Evolutionary conservation across 2,113 vertebrate genomes (phyloP).

Genomic region (Notarius quadriscutis): DNA sequence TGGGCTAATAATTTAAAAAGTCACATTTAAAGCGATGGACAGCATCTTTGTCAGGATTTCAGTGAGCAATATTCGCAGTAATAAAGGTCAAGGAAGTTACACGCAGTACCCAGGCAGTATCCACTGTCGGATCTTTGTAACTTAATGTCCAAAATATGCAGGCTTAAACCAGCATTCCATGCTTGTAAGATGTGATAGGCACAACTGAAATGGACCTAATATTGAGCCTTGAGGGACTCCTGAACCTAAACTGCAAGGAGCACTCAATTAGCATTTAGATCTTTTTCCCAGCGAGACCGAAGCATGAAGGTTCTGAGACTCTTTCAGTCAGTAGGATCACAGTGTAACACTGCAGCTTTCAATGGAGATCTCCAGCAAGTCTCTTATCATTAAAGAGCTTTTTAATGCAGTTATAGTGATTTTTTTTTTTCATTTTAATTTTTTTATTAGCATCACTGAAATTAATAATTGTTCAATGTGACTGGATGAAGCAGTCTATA

Average conservation of each 20-base stretch:
- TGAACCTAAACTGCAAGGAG: background rate
- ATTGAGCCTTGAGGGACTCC: constrained; percentile 13
- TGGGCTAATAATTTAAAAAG: background rate
- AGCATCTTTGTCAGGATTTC: background rate
- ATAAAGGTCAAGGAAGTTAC: background rate
- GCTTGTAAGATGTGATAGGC: background rate
- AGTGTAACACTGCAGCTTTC: background rate
- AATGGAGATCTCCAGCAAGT: background rate
- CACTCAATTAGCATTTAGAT: background rate
- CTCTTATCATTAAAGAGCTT: background rate
- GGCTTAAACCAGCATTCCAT: background rate
- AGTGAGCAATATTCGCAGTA: background rate
- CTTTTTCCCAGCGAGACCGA: background rate
- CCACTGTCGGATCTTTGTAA: background rate
- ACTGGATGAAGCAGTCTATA: constrained; percentile 17
- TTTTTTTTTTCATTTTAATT: background rate
- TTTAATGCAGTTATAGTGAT: background rate
- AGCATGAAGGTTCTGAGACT: background rate
- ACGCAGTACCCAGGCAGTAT: background rate
- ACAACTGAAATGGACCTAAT: background rate
- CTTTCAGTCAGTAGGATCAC: background rate
- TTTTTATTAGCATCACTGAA: background rate
- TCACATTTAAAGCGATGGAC: background rate
- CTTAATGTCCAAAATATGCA: background rate
- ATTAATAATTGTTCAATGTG: background rate